Conservation (phyloP, 2,797 vertebrate species). For the Huso huso region DNA sequence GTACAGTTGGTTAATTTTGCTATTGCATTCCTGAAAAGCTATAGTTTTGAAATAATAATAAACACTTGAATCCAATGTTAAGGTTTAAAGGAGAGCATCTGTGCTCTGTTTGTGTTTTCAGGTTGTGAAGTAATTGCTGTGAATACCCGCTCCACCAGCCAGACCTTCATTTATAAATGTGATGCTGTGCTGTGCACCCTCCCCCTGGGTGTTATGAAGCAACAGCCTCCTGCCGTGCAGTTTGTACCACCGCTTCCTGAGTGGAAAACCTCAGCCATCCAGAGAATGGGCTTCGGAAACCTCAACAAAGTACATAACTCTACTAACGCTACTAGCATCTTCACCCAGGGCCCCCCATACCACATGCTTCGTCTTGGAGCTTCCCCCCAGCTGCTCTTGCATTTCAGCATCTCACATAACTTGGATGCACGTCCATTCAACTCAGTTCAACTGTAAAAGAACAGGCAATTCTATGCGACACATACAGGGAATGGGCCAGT, state of each 20-base stretch:
- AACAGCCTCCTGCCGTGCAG: conserved; percentile 94
- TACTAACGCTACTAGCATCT: too few species aligned
- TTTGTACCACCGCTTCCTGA: conserved; percentile 94
- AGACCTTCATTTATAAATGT: conserved; percentile 97
- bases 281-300: conserved; percentile 97
- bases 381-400: background rate
- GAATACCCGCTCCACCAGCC: conserved; percentile 91
- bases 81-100: too few species aligned
- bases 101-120: conserved; percentile 33
- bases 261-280: conserved; percentile 96
- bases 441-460: too few species aligned
- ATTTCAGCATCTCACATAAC: background rate
- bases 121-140: conserved; percentile 97
- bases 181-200: conserved; percentile 94
- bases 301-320: conserved; percentile 83
- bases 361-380: background rate
- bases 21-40: background rate
- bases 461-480: too few species aligned
- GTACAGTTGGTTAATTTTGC: background rate
- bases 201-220: conserved; percentile 90
- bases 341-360: too few species aligned
- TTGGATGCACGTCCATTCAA: too few species aligned
- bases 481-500: too few species aligned
- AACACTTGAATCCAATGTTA: background rate
- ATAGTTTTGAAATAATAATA: background rate